phyloP scores from a whole-genome alignment of 2,113 vertebrate genomes.

The Ammospiza caudacuta region DNA sequence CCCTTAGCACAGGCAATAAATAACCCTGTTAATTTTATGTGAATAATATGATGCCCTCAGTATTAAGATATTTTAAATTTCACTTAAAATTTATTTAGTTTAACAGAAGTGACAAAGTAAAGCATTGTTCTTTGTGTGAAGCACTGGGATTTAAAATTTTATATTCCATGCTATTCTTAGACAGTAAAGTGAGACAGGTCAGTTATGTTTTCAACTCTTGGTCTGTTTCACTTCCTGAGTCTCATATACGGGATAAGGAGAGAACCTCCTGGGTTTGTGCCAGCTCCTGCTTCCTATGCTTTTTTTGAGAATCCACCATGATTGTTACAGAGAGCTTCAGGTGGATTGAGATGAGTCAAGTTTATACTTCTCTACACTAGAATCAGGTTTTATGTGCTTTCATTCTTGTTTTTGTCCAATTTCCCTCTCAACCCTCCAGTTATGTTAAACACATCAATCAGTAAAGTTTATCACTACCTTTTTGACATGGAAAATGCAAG shows the following conservation, averaged over 20 bases:
- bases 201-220: neutral
- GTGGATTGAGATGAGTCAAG: neutral
- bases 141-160: neutral
- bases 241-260: fast-evolving
- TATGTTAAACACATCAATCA: neutral
- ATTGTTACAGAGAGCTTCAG: neutral
- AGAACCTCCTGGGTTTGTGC: neutral
- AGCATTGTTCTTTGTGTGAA: neutral
- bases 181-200: neutral
- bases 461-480: neutral
- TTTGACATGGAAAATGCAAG: neutral
- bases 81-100: neutral
- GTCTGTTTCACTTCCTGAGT: neutral
- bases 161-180: neutral
- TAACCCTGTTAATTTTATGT: neutral
- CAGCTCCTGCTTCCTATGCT: neutral
- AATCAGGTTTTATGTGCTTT: neutral
- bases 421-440: fast-evolving
- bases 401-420: neutral
- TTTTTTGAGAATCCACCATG: neutral
- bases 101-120: neutral
- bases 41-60: neutral
- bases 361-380: neutral
- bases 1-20: neutral
- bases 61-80: neutral